Conservation (phyloP, 1,140 invertebrate species). For the Euwallacea similis region DNA sequence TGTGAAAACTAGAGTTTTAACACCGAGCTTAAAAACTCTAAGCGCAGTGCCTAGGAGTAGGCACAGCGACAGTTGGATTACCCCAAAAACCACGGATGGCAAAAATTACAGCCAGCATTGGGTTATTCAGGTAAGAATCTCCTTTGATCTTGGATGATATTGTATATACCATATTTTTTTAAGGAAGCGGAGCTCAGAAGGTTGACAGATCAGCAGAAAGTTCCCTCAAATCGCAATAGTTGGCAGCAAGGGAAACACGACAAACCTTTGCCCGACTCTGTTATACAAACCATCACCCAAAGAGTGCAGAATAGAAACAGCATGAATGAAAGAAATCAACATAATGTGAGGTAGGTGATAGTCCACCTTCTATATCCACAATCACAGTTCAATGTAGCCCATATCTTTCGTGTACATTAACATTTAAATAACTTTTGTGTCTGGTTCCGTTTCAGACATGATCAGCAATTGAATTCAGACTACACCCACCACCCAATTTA, state of each 20-base stretch:
- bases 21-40: conserved; percentile 74
- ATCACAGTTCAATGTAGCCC: no score
- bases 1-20: conserved; percentile 43
- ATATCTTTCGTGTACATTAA: no score
- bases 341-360: neutral
- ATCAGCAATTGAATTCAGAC: conserved; percentile 44
- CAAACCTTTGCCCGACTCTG: conserved; percentile 68
- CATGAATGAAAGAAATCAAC: conserved; percentile 41
- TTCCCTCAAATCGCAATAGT: conserved; percentile 47
- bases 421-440: no score
- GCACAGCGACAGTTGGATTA: conserved; percentile 74
- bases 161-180: neutral
- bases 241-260: conserved; percentile 42
- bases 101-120: conserved; percentile 79
- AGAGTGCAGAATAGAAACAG: conserved; percentile 65
- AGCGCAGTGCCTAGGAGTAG: conserved; percentile 76
- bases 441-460: conserved; percentile 33
- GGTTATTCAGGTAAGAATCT: conserved; percentile 72
- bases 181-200: conserved; percentile 86
- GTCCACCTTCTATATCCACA: no score
- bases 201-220: conserved; percentile 66
- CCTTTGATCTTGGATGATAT: neutral
- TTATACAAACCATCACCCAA: conserved; percentile 72
- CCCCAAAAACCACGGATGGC: conserved; percentile 67
- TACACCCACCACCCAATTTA: conserved; percentile 49